Percentiles rank a stretch among this genome's conserved stretches.
These are phyloP conservation scores for Pachycephus smyrnensis DNA, from an alignment of 2,888 invertebrate species.

Conservation along the genomic window DNA sequence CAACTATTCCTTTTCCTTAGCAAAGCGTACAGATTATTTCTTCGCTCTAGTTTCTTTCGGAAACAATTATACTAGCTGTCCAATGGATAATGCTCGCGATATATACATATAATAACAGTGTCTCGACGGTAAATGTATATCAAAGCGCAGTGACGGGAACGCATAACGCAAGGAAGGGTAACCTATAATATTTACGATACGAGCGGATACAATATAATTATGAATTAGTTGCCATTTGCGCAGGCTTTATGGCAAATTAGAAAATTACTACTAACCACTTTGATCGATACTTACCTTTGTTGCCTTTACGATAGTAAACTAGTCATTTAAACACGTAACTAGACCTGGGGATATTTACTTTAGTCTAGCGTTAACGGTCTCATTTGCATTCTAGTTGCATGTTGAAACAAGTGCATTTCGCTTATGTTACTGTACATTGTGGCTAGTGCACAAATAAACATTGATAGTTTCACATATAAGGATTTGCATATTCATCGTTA, in stretches of 20 bases:
- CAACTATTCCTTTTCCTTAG: not conserved
- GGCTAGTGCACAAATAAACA: not conserved
- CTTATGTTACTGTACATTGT: not conserved
- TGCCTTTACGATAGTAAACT: not conserved
- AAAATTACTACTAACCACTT: conserved; percentile 31
- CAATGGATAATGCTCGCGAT: not conserved
- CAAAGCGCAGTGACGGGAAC: not conserved
- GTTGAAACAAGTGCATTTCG: not conserved
- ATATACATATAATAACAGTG: not conserved
- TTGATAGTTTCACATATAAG: not conserved
- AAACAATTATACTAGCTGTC: not conserved
- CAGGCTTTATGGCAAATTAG: conserved; percentile 35
- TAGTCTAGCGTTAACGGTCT: not conserved
- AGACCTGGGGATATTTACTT: not conserved
- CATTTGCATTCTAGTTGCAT: not conserved
- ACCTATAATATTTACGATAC: not conserved
- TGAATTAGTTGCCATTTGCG: conserved; percentile 2
- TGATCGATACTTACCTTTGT: conserved; percentile 12
- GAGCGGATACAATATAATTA: not conserved
- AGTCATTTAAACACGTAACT: not conserved
- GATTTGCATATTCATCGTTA: not conserved
- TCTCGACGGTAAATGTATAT: not conserved
- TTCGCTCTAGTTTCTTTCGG: not conserved
- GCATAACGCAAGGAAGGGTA: not conserved
- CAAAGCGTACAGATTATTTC: not conserved